Evolutionary conservation across 1,140 invertebrate genomes (phyloP), one percentile per base, ranked within the genome.

Genomic region (Scaptomyza hsui): DNA sequence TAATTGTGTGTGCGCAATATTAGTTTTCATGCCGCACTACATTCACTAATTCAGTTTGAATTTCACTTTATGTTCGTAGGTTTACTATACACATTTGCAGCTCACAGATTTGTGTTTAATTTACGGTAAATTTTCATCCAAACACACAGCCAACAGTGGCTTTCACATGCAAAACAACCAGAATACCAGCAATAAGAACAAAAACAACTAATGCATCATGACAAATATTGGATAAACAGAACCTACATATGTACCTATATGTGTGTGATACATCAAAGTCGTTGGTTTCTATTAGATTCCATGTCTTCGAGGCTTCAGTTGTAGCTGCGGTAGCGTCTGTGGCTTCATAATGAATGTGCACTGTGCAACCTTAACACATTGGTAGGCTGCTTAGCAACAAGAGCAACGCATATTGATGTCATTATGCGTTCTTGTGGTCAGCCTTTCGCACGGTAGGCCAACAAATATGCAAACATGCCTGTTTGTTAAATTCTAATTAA

Each of bases 281-380:
- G 4, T 24, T 19, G 7, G 19, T 6, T 60, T 29, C 15, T 21
- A 32, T 29, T 56, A 16, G 32, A 21, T 19, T 41, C 24, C 18
- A 56, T 49, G 52, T 49, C 67, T 42, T 39, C 7, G 47, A 16
- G 41, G 45, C 39, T 18, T 29, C n/a, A 37, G 32, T 4, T 37
- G 32, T 49, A 26, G 29, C 24, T 65, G 70, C 35, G 61, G 61
- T 60, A 61, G 69, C 63, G 63, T 18, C 53, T 82, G 75, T 64
- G 79, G 79, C 59, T 49, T 37, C 60, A 35, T 80, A 83, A 79
- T 83, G 80, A 83, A 79, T 85, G 68, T 76, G 47, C 59, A 72
- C 37, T 74, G 75, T 29, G 51, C 26, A 42, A 56, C 37, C 56
- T 45, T 26, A 29, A 29, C 52, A 53, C 48, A 64, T 72, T 79